Conservation (phyloP, 2,888 invertebrate genomes). For the Caprella mutica region DNA sequence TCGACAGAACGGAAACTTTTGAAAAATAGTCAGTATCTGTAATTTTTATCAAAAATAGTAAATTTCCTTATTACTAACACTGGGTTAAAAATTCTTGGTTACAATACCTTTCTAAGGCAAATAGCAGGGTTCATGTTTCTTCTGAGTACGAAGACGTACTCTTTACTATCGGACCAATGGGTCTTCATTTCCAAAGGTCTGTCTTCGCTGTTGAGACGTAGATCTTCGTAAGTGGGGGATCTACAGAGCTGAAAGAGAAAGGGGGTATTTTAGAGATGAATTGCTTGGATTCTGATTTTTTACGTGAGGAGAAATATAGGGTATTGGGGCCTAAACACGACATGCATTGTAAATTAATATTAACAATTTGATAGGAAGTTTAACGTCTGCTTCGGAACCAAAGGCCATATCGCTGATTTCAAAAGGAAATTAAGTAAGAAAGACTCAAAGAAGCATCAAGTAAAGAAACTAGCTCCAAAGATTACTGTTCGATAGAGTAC, state of each 20-base stretch:
- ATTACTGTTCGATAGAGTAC: too few relatives aligned
- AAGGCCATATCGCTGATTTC: too few relatives aligned
- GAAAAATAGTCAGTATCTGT: not conserved
- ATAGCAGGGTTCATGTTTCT: constrained; percentile 21
- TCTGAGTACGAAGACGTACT: constrained; percentile 23
- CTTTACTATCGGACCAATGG: constrained; percentile 21
- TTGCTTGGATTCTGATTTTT: too few relatives aligned
- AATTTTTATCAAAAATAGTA: not conserved
- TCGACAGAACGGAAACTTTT: not conserved
- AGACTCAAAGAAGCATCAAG: too few relatives aligned
- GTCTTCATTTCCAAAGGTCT: constrained; percentile 26
- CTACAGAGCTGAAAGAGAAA: constrained; percentile 3
- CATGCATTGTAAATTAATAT: too few relatives aligned
- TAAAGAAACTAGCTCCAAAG: too few relatives aligned
- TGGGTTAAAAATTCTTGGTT: not conserved
- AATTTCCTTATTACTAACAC: not conserved
- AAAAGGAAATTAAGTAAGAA: too few relatives aligned
- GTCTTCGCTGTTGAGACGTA: constrained; percentile 18
- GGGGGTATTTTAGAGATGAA: too few relatives aligned
- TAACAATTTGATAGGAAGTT: too few relatives aligned
- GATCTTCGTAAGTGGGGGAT: constrained; percentile 21
- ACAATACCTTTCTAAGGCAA: constrained; percentile 12
- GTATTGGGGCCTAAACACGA: too few relatives aligned
- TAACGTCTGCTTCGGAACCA: too few relatives aligned
- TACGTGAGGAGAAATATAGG: too few relatives aligned